Percentiles rank a stretch among this genome's conserved stretches.
Conservation (phyloP, 2,113 vertebrate genomes). For the Saguinus imperator region DNA sequence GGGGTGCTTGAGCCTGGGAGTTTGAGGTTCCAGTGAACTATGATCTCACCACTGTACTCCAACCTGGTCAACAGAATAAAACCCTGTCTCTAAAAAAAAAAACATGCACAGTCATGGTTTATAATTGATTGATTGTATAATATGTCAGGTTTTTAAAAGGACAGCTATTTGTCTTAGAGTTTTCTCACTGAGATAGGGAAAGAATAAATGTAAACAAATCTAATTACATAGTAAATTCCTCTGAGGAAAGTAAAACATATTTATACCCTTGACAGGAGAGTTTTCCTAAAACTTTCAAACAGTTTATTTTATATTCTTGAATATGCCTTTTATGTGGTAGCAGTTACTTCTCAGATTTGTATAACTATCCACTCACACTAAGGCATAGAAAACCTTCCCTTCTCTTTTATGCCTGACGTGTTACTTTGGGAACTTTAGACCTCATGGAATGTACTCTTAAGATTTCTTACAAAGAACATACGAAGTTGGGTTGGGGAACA, state of each 20-base stretch:
- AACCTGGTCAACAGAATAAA: no score
- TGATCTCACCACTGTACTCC: no score
- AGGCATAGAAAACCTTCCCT: neutral
- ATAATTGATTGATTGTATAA: neutral
- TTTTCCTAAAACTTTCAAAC: slow-evolving; percentile 17
- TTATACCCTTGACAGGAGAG: neutral
- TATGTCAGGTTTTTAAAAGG: slow-evolving; percentile 3
- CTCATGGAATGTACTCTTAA: neutral
- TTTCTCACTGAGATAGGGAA: neutral
- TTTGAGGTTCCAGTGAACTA: no score
- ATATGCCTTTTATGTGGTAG: neutral
- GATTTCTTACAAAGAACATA: neutral
- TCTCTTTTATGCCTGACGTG: neutral
- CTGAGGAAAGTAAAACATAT: neutral
- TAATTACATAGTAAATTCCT: neutral
- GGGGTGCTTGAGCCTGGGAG: no score
- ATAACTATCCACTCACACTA: neutral
- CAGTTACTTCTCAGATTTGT: neutral
- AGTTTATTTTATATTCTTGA: neutral
- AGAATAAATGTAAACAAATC: neutral
- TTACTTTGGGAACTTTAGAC: slow-evolving; percentile 4
- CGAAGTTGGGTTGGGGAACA: neutral
- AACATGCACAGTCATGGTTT: neutral
- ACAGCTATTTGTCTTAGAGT: neutral
- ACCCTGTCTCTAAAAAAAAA: no score